Percentiles rank a stretch among this genome's conserved stretches.
phyloP scores from a whole-genome alignment of 1,140 invertebrate species.

The Aphelenchoides fujianensis region DNA sequence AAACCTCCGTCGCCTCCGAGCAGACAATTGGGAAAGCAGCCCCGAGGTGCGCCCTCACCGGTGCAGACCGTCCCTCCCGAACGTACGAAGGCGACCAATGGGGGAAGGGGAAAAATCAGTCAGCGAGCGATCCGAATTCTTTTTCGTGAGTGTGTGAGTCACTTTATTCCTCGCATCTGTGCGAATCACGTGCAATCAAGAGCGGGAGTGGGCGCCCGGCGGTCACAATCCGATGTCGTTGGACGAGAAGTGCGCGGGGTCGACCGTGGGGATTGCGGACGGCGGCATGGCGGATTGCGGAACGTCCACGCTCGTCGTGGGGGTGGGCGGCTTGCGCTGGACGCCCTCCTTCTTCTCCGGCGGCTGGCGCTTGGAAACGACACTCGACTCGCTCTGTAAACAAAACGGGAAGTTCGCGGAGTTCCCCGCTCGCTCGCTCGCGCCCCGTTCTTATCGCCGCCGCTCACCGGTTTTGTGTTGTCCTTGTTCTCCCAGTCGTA shows the following conservation, averaged over 20 bases:
- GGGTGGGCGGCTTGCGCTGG: too few species aligned
- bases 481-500: slow-evolving; percentile 30
- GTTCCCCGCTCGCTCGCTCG: not conserved
- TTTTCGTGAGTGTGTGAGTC: too few species aligned
- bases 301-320: too few species aligned
- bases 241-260: slow-evolving; percentile 16
- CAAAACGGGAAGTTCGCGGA: too few species aligned
- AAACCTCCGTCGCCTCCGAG: too few species aligned
- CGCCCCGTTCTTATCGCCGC: slow-evolving; percentile 6
- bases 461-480: slow-evolving; percentile 10
- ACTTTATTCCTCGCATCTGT: too few species aligned
- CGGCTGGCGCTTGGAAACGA: slow-evolving; percentile 1
- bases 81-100: too few species aligned
- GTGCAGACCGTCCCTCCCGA: too few species aligned
- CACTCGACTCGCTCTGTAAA: not conserved
- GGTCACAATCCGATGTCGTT: slow-evolving; percentile 21
- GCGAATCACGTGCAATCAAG: too few species aligned
- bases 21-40: not conserved
- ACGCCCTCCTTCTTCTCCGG: too few species aligned
- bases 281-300: not conserved
- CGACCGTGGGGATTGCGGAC: slow-evolving; percentile 2
- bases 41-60: not conserved
- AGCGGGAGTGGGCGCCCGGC: not conserved
- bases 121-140: too few species aligned
- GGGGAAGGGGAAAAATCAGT: too few species aligned